Evolutionary conservation across 2,797 vertebrate genomes (phyloP), one percentile per base, ranked within the genome.

Genomic region (Cephalopachus bancanus): DNA sequence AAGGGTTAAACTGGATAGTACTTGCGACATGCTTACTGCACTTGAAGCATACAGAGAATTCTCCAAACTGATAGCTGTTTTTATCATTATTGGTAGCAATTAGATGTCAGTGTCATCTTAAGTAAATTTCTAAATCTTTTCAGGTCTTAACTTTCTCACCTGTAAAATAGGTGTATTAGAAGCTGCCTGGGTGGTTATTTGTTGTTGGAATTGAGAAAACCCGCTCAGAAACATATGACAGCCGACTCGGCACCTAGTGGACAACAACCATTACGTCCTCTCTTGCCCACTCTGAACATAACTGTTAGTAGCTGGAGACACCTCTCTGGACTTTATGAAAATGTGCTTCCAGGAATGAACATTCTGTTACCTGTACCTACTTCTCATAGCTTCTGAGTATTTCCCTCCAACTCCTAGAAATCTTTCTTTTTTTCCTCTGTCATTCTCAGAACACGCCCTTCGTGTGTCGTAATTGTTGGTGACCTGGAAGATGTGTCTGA

Each of bases 111-210:
- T 74, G 94, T 83, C 57, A 55, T 49, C 30, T 64, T 28, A 44
- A 69, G 11, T 10, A 51, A 65, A 69, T 87, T 80, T 95, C 65
- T 85, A 44, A 78, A 44, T 67, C 26, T 93, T 87, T 90, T 33
- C 14, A 72, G 44, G 49, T 3, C 53, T 69, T 87, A 4, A n/a
- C 79, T 64, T 72, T 65, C 30, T 86, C 11, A 53, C 20, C 49
- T 91, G 5, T 60, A 85, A 84, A 94, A 87, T 10, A 24, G 75
- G 16, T 72, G 2, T 14, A 15, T 2, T 71, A 71, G 44, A 87
- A 92, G 28, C 16, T 72, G 15, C 14, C 1, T 88, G 55, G 30
- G 65, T 9, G 8, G 17, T 33, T 85, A 20, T 30, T 33, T 85
- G 17, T 30, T 65, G 60, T 37, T 64, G 90, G 72, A 92, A 81